phyloP scores from a whole-genome alignment of 1,140 invertebrate genomes.

The Odontomachus brunneus region DNA sequence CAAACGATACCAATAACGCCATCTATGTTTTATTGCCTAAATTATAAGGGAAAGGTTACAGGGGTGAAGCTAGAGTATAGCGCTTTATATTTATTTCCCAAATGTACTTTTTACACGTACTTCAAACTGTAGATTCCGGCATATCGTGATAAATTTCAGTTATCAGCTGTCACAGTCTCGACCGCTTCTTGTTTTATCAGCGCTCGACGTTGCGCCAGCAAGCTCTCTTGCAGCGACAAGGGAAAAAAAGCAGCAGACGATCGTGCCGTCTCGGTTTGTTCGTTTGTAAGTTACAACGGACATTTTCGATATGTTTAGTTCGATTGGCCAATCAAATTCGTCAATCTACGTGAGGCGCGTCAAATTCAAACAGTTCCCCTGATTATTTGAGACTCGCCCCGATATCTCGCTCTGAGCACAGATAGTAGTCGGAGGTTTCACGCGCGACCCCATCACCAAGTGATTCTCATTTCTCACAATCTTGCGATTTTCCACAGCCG shows the following conservation, averaged over 20 bases:
- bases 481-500: background rate
- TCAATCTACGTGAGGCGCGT: background rate
- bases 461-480: background rate
- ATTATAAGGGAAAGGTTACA: background rate
- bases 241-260: background rate
- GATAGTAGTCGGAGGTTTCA: background rate
- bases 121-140: background rate
- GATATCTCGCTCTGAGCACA: too few species aligned
- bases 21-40: conserved; percentile 20
- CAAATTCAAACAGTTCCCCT: background rate
- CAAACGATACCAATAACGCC: conserved; percentile 10
- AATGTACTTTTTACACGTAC: background rate
- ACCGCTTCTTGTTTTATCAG: background rate
- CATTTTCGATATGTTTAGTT: conserved; percentile 7
- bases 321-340: background rate
- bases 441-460: background rate
- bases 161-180: background rate
- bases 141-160: background rate
- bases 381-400: too few species aligned
- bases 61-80: too few species aligned
- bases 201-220: background rate
- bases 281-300: conserved; percentile 6
- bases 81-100: conserved; percentile 17
- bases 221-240: background rate
- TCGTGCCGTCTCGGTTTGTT: background rate